A percentile compares a stretch with the other conserved stretches of the same genome.
Evolutionary conservation across 2,888 invertebrate species (phyloP).

Genomic region (Hirudinaria manillensis): DNA sequence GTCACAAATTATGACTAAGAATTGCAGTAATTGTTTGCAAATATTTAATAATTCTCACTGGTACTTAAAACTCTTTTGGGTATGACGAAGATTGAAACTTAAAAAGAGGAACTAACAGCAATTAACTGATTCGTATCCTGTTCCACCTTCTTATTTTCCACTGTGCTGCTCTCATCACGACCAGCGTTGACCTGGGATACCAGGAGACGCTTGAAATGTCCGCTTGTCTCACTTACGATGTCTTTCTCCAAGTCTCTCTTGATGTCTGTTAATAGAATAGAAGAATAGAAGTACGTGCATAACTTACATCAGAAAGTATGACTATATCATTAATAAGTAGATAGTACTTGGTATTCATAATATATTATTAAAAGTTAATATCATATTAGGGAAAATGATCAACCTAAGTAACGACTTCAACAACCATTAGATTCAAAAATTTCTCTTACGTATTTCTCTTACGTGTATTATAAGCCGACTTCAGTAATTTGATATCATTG

Average conservation of each 20-base stretch:
- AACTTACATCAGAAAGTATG: too few species aligned
- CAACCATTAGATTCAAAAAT: too few species aligned
- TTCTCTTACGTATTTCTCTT: too few species aligned
- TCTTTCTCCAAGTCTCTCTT: constrained; percentile 47
- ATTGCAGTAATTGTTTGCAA: neutral
- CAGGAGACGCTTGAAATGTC: constrained; percentile 49
- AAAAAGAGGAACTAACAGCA: constrained; percentile 8
- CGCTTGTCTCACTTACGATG: constrained; percentile 49
- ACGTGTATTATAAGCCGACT: constrained; percentile 44
- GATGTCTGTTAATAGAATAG: too few species aligned
- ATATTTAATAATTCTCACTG: neutral
- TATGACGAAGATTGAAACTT: neutral
- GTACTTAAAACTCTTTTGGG: neutral
- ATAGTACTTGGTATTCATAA: too few species aligned
- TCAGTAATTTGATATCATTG: constrained; percentile 64
- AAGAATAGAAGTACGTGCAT: too few species aligned
- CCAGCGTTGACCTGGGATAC: constrained; percentile 41
- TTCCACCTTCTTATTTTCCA: constrained; percentile 41
- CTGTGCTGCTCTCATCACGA: constrained; percentile 25
- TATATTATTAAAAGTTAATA: too few species aligned
- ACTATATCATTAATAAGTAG: too few species aligned
- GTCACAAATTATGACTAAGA: neutral
- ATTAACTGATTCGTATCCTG: constrained; percentile 41
- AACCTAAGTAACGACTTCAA: too few species aligned
- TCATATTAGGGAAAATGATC: too few species aligned